Evolutionary conservation across 2,113 vertebrate genomes (phyloP).

Genomic region (Brachionichthys hirsutus): DNA sequence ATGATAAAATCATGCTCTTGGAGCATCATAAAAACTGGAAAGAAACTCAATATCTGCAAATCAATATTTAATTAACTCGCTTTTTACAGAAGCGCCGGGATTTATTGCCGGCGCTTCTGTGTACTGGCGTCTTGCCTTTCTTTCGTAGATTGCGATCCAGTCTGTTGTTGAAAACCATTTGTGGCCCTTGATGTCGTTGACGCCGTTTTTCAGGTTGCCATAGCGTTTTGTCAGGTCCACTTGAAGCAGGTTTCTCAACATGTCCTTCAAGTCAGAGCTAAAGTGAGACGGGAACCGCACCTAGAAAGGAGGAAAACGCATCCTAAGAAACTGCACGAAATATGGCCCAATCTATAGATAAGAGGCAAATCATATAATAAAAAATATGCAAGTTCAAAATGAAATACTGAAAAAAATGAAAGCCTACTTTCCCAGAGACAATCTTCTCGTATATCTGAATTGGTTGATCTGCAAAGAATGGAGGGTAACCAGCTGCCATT

Average conservation of each 20-base stretch:
- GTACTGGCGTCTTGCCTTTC: slow-evolving; percentile 82
- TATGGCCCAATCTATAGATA: background rate
- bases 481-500: slow-evolving; percentile 99
- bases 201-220: slow-evolving; percentile 98
- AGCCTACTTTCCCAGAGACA: slow-evolving; percentile 94
- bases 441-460: slow-evolving; percentile 99
- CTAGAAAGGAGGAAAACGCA: slow-evolving; percentile 59
- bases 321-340: background rate
- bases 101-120: slow-evolving; percentile 9
- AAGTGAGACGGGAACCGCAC: slow-evolving; percentile 99
- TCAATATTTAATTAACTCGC: slow-evolving; percentile 43
- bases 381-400: background rate
- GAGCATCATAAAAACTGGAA: background rate
- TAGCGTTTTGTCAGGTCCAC: slow-evolving; percentile 98
- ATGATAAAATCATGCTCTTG: slow-evolving; percentile 1
- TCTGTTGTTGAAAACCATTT: slow-evolving; percentile 99
- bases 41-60: slow-evolving; percentile 20
- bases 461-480: slow-evolving; percentile 98
- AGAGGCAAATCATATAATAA: no score
- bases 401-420: background rate
- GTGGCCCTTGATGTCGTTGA: slow-evolving; percentile 99
- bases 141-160: slow-evolving; percentile 99
- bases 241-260: slow-evolving; percentile 96
- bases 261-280: slow-evolving; percentile 97
- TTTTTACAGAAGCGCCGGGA: background rate